These are phyloP conservation scores for Patella caerulea DNA, from an alignment of 2,888 invertebrate species.

Conservation along the genomic window DNA sequence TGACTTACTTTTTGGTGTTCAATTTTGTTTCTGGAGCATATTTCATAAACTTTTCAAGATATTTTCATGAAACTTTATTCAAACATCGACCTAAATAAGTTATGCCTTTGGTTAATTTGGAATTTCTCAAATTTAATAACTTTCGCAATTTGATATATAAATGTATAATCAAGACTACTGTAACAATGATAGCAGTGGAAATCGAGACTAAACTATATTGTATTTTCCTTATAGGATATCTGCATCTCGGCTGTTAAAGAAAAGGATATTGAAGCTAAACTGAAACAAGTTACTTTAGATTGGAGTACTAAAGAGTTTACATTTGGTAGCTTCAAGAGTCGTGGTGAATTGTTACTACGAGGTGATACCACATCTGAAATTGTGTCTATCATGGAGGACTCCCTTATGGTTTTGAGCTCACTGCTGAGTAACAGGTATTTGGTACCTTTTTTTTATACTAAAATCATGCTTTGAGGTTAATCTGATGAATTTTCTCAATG, in stretches of 20 bases:
- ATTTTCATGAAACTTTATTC: too few relatives aligned
- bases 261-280: constrained; percentile 95
- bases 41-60: too few relatives aligned
- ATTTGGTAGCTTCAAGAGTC: constrained; percentile 94
- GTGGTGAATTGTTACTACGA: constrained; percentile 90
- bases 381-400: constrained; percentile 94
- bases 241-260: constrained; percentile 99
- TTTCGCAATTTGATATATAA: too few relatives aligned
- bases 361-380: constrained; percentile 97
- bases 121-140: too few relatives aligned
- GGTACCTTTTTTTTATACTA: neutral
- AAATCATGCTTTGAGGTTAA: neutral
- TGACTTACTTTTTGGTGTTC: too few relatives aligned
- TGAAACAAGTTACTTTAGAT: constrained; percentile 93
- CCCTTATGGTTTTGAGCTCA: constrained; percentile 95
- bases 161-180: too few relatives aligned
- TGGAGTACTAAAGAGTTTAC: constrained; percentile 90
- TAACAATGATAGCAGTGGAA: too few relatives aligned
- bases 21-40: too few relatives aligned
- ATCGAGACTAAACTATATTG: too few relatives aligned
- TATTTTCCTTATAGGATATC: constrained; percentile 79
- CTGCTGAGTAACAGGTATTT: constrained; percentile 87
- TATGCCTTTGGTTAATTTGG: too few relatives aligned
- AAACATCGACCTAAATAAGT: too few relatives aligned
- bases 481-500: neutral